A percentile compares a stretch with the other conserved stretches of the same genome.
phyloP scores from a whole-genome alignment of 2,797 vertebrate species.

The Carcharodon carcharias region DNA sequence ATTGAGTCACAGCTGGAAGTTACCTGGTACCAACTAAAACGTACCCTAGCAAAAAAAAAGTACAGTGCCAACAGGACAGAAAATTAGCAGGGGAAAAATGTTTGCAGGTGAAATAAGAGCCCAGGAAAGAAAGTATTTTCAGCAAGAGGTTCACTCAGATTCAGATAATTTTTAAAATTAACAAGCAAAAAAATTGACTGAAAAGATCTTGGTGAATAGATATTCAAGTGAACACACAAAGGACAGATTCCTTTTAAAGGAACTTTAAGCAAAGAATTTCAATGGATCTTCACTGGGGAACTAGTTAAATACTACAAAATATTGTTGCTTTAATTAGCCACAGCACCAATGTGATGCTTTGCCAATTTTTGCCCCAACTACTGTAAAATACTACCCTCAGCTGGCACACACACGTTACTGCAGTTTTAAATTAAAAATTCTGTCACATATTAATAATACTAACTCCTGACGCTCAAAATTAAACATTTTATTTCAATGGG shows the following conservation, averaged over 20 bases:
- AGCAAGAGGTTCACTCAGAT: background rate
- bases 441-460: background rate
- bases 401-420: background rate
- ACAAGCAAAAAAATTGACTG: background rate
- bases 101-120: background rate
- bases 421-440: background rate
- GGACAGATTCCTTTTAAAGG: background rate
- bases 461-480: background rate
- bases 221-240: background rate
- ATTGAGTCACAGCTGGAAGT: too few species aligned
- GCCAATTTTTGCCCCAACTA: background rate
- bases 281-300: background rate
- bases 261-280: background rate
- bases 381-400: conserved; percentile 3
- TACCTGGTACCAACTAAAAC: too few species aligned
- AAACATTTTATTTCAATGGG: background rate
- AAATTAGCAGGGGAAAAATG: background rate
- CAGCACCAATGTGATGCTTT: background rate
- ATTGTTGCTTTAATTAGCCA: background rate
- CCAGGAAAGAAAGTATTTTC: background rate
- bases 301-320: background rate
- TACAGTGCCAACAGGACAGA: background rate
- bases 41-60: background rate
- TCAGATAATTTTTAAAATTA: background rate
- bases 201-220: background rate